These are phyloP conservation scores for Hemistola chrysoprasaria DNA, from an alignment of 2,888 invertebrate species.

Conservation along the genomic window DNA sequence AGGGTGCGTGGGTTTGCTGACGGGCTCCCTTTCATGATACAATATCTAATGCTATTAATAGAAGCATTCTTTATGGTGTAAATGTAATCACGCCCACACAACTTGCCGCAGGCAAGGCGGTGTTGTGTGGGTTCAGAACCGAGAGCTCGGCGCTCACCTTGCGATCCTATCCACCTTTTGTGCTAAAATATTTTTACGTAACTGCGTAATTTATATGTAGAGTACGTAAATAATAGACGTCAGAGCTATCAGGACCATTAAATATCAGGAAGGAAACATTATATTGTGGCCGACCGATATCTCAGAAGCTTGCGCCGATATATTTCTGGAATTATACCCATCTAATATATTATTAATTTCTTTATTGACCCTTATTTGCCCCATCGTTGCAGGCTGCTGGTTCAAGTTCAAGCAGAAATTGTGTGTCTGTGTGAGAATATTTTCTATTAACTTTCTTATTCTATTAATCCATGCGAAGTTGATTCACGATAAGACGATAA, in stretches of 20 bases:
- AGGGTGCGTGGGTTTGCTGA: constrained; percentile 30
- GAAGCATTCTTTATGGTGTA: constrained; percentile 58
- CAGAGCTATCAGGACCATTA: constrained; percentile 4
- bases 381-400: no score
- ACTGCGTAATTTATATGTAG: constrained; percentile 8
- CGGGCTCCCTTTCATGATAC: constrained; percentile 55
- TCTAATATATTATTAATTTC: no score
- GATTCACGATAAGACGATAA: constrained; percentile 12
- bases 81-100: constrained; percentile 63
- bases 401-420: not conserved
- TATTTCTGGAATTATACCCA: not conserved
- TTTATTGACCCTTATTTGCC: no score
- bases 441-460: constrained; percentile 16
- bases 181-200: constrained; percentile 2
- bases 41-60: constrained; percentile 64
- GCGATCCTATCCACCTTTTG: constrained; percentile 5
- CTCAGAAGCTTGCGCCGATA: not conserved
- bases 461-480: constrained; percentile 5
- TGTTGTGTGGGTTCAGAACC: constrained; percentile 20
- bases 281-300: constrained; percentile 1
- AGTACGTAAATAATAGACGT: constrained; percentile 8
- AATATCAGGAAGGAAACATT: not conserved
- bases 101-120: constrained; percentile 28
- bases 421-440: constrained; percentile 9
- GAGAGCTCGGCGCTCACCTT: constrained; percentile 6